These are phyloP conservation scores for Phenganax marumi DNA, from an alignment of 92 coral and sea anemone genomes.

Conservation along the genomic window DNA sequence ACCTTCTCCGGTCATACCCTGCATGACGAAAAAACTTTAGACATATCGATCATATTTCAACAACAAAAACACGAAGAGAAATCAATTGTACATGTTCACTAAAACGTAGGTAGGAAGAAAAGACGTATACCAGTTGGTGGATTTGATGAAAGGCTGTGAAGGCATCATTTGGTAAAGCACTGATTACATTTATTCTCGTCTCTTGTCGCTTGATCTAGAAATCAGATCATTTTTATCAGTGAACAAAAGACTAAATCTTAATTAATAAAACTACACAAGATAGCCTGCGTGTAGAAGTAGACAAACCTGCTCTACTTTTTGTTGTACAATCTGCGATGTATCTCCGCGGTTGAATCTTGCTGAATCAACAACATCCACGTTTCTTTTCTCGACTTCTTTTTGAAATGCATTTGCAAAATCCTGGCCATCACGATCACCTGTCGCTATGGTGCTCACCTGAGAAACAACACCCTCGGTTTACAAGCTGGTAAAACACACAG, in stretches of 20 bases:
- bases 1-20: constrained; percentile 99
- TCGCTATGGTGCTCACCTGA: constrained; percentile 84
- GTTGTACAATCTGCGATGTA: constrained; percentile 64
- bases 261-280: background rate
- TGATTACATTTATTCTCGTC: constrained; percentile 83
- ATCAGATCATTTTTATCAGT: background rate
- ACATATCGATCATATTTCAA: background rate
- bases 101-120: background rate
- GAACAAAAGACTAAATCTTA: background rate
- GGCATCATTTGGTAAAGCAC: constrained; percentile 70
- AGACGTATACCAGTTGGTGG: constrained; percentile 39
- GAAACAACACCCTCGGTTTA: background rate
- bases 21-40: background rate
- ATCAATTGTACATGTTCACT: background rate
- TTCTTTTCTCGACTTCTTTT: constrained; percentile 68
- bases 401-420: constrained; percentile 77
- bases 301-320: constrained; percentile 84
- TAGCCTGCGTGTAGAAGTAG: background rate
- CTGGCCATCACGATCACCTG: constrained; percentile 72
- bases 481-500: background rate
- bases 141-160: constrained; percentile 74
- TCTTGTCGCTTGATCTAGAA: constrained; percentile 82
- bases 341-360: constrained; percentile 70
- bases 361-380: constrained; percentile 78
- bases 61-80: background rate